Base-by-base conservation (phyloP, 2,113 vertebrate genomes). In the Leiothrix lutea region DNA sequence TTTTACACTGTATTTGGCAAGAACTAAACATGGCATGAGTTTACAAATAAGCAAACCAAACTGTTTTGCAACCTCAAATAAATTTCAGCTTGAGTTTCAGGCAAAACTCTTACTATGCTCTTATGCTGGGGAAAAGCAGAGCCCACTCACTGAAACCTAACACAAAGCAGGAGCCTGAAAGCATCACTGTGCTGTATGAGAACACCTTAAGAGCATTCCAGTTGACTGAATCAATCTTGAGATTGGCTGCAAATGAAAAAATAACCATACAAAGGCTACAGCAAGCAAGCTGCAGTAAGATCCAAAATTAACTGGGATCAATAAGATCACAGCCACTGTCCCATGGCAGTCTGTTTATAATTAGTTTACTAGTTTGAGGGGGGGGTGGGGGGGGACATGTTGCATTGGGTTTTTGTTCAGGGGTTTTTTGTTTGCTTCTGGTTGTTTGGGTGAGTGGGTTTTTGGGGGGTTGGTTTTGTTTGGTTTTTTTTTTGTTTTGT, bases 41-140 rank as follows among this genome's bases (percentile, higher is more conserved):
- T 93, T 96, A 93, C 90, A 94, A 90, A 96, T 44, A 91, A 94
- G 64, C 71, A 95, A 92, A 91, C 14, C 45, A 81, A 94, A 91
- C 38, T 58, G 57, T 78, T 93, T 85, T 94, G 72, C 74, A 94
- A 90, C 72, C 78, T 75, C 92, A 88, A 86, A 93, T 60, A 82
- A 79, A 90, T 90, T 88, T 82, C 81, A 91, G 29, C 45, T 77
- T 82, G 28, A 73, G n/a, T 88, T 94, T 80, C 80, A 85, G 74
- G 90, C 67, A 78, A 86, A 80, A 50, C 83, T 44, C 13, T 58
- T 82, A 47, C 58, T 47, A 22, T 21, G 51, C 9, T 58, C 18
- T 77, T 29, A 26, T 19, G 9, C 51, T 58, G 40, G 26, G 48
- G n/a, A 78, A 88, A 92, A 96, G 29, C 56, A 88, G 60, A 82